Evolutionary conservation across 2,888 invertebrate species (phyloP).

Genomic region (Sicus ferrugineus): DNA sequence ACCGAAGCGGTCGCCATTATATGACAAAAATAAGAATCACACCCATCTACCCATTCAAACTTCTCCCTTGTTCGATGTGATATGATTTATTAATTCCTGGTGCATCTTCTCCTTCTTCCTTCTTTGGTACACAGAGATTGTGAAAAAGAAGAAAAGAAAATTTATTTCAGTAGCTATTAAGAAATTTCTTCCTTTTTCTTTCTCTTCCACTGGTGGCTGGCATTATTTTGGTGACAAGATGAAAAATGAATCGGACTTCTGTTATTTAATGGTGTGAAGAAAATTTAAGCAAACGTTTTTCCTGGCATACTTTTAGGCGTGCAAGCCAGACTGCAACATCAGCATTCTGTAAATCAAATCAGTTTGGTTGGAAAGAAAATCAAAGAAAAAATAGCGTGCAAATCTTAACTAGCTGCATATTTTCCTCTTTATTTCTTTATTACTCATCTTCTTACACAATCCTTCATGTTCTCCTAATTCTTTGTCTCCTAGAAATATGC

Average conservation of each 20-base stretch:
- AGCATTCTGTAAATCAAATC: background rate
- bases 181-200: background rate
- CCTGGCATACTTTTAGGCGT: background rate
- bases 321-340: background rate
- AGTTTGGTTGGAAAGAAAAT: background rate
- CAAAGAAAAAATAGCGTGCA: background rate
- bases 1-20: too few relatives aligned
- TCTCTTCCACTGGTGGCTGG: background rate
- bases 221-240: constrained; percentile 4
- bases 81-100: constrained; percentile 7
- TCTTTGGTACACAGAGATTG: background rate
- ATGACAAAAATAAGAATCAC: too few relatives aligned
- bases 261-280: background rate
- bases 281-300: background rate
- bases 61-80: background rate
- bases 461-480: too few relatives aligned
- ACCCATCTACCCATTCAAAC: too few relatives aligned
- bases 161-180: background rate
- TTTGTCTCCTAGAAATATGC: too few relatives aligned
- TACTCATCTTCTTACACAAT: background rate
- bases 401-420: background rate
- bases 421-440: background rate
- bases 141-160: background rate
- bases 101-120: background rate
- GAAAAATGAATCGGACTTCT: constrained; percentile 10